A percentile compares a stretch with the other conserved stretches of the same genome.
These are phyloP conservation scores for Drosophila tropicalis DNA, from an alignment of 1,140 invertebrate genomes.

Conservation along the genomic window DNA sequence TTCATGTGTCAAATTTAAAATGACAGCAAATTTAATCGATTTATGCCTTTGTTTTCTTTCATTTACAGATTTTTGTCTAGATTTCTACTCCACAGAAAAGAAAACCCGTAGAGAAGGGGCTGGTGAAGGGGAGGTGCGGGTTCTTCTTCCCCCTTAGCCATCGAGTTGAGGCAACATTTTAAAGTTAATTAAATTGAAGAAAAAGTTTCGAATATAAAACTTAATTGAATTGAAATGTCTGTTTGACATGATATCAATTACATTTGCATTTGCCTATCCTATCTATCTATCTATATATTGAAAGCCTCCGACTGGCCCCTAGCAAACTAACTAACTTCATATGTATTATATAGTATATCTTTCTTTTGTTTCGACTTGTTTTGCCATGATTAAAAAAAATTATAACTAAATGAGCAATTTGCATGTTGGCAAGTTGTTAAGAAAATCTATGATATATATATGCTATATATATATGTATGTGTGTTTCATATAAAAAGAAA, in stretches of 20 bases:
- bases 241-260: slow-evolving; percentile 68
- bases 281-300: slow-evolving; percentile 19
- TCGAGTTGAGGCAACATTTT: slow-evolving; percentile 10
- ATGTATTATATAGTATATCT: slow-evolving; percentile 8
- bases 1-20: slow-evolving; percentile 79
- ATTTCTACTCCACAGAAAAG: not conserved
- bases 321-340: not conserved
- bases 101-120: not conserved
- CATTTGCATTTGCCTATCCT: slow-evolving; percentile 33
- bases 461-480: slow-evolving; percentile 36
- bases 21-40: slow-evolving; percentile 80
- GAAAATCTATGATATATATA: slow-evolving; percentile 31
- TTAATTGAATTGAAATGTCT: slow-evolving; percentile 79
- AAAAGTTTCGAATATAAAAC: slow-evolving; percentile 41
- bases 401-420: slow-evolving; percentile 65
- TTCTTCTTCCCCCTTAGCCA: not conserved
- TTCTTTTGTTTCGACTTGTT: slow-evolving; percentile 43
- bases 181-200: slow-evolving; percentile 21
- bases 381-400: slow-evolving; percentile 62
- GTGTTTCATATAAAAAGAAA: slow-evolving; percentile 40
- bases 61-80: slow-evolving; percentile 39
- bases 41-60: slow-evolving; percentile 64
- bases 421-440: slow-evolving; percentile 63
- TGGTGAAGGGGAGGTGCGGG: not conserved
- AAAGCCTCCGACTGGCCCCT: slow-evolving; percentile 7